phyloP scores from a whole-genome alignment of 2,113 vertebrate species.

The Platycercus adscitus region DNA sequence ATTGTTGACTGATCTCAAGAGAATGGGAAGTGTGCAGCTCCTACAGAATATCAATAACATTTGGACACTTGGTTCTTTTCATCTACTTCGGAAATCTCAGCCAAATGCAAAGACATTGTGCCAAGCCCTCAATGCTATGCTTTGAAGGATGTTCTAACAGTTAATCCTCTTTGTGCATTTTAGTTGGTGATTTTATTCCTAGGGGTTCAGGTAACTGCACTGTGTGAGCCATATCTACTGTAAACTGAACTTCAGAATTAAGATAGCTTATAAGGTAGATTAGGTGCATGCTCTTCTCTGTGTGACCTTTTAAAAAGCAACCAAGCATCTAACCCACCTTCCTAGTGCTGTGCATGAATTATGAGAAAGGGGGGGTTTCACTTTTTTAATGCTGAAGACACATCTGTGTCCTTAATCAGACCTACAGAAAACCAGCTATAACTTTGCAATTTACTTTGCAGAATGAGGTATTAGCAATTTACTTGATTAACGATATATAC shows the following conservation, averaged over 20 bases:
- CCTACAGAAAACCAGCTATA: conserved; percentile 10
- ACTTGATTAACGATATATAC: conserved; percentile 20
- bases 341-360: not conserved
- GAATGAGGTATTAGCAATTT: conserved; percentile 32
- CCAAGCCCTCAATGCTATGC: accelerated
- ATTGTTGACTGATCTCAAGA: not conserved
- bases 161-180: not conserved
- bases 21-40: not conserved
- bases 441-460: conserved; percentile 39
- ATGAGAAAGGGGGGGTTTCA: not conserved
- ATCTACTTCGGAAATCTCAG: not conserved
- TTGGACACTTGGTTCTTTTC: not conserved
- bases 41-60: not conserved
- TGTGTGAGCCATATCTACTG: not conserved
- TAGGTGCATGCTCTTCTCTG: not conserved
- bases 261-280: not conserved
- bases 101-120: not conserved
- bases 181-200: not conserved
- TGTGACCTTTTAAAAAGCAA: conserved; percentile 34
- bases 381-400: not conserved
- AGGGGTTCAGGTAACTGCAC: not conserved
- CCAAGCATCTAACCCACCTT: not conserved
- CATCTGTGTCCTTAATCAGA: conserved; percentile 19
- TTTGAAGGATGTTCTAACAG: not conserved
- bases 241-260: not conserved